These are phyloP conservation scores for Schizopygopsis pylzovi DNA, from an alignment of 2,797 vertebrate genomes.

Conservation along the genomic window DNA sequence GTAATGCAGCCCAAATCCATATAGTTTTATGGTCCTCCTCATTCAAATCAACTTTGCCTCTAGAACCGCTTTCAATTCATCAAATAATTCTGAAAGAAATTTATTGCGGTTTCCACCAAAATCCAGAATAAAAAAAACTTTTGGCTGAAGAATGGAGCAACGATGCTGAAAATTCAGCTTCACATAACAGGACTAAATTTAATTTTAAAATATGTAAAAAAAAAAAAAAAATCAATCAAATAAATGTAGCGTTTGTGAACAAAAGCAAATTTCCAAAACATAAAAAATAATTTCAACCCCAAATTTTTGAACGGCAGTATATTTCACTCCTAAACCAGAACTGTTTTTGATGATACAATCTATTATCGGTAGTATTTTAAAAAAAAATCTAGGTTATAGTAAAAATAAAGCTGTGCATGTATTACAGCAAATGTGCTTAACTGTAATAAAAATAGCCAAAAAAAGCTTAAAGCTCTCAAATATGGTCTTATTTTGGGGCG, in stretches of 20 bases:
- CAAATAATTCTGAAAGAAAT: background rate
- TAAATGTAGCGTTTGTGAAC: background rate
- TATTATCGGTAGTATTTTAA: background rate
- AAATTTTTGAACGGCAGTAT: too few relatives aligned
- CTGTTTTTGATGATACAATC: background rate
- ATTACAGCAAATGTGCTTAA: background rate
- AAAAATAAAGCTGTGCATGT: background rate
- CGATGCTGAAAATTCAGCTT: background rate
- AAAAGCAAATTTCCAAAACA: background rate
- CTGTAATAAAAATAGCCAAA: background rate
- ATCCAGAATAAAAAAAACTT: too few relatives aligned
- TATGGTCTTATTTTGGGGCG: background rate
- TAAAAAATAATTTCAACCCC: background rate
- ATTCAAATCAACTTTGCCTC: too few relatives aligned
- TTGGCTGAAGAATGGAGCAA: background rate
- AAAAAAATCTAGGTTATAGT: background rate
- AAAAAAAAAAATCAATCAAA: background rate
- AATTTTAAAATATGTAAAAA: background rate
- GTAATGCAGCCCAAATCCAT: too few relatives aligned
- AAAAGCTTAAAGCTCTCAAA: background rate
- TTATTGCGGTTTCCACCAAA: background rate
- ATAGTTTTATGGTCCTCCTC: too few relatives aligned
- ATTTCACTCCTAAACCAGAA: background rate
- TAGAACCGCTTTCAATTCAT: background rate
- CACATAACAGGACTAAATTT: background rate